phyloP scores from a whole-genome alignment of 2,888 invertebrate genomes.

The Cephus rjabovi region DNA sequence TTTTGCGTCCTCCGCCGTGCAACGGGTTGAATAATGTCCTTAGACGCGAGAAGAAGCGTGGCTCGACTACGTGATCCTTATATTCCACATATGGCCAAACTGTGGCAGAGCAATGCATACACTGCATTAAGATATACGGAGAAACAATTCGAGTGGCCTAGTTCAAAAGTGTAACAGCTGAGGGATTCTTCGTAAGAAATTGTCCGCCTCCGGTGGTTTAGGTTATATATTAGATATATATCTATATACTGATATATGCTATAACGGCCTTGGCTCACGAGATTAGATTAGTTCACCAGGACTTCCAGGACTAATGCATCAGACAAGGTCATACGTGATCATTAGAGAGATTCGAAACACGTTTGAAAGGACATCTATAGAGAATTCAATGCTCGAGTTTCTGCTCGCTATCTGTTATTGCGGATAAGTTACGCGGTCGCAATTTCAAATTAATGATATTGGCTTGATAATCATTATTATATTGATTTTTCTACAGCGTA shows the following conservation, averaged over 20 bases:
- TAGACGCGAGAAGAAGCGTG: neutral
- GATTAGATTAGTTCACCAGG: neutral
- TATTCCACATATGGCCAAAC: neutral
- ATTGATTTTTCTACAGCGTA: neutral
- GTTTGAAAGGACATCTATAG: neutral
- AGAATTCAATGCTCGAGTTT: neutral
- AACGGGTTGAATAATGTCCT: neutral
- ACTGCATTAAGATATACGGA: neutral
- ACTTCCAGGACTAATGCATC: neutral
- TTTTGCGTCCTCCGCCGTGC: neutral
- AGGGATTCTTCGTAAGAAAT: neutral
- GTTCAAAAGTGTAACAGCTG: constrained; percentile 22
- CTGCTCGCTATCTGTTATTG: neutral
- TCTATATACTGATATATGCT: neutral
- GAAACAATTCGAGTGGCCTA: constrained; percentile 31
- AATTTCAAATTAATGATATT: neutral
- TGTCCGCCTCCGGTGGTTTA: neutral
- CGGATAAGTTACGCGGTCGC: neutral
- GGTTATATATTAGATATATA: too few species aligned
- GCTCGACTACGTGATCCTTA: neutral
- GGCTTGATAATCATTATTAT: neutral
- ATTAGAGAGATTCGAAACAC: neutral
- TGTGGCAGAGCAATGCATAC: neutral
- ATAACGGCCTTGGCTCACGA: neutral
- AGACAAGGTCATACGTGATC: neutral